Evolutionary conservation across 1,140 invertebrate genomes (phyloP), one percentile per base, ranked within the genome.

Genomic region (Magallana angulata): DNA sequence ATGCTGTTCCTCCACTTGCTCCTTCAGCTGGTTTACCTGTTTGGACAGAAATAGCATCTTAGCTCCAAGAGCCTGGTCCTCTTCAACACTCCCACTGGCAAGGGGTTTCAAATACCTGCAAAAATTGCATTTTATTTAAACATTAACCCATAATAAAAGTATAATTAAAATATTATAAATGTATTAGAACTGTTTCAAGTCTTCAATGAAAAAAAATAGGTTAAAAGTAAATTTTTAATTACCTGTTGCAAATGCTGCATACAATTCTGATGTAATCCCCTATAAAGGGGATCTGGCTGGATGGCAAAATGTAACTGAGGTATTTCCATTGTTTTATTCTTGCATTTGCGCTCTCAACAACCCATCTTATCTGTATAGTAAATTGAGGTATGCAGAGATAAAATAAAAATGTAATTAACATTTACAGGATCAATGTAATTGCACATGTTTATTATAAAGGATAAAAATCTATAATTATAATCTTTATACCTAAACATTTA

Each of bases 321-420:
- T 80, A 90, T 71, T 86, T 90, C 62, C 85, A 88, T 4, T 57
- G 36, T n/a, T 90, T 88, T 16, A 90, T 87, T 71, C 87, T 81
- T 14, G 89, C 85, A 85, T 90, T 89, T 18, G 85, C 87, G 16
- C 85, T 85, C 62, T 89, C 88, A 18, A 89, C 87, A 12, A 90
- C 86, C 85, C 88, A 90, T 59, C 89, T 60, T 16, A 88, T 80
- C 89, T 90, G 82, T 68, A 59, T 0, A 24, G 24, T 24, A 24
- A 24, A 24, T 24, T 24, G 24, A 24, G 24, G 24, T 24, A 24
- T 24, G 24, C 24, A 24, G 24, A 24, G 24, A 24, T 24, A 24
- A 24, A 24, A 24, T 24, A 24, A 24, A 24, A 24, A 24, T 24
- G 24, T 24, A 24, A 24, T 24, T 24, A 24, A 24, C 24, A 24